phyloP scores from a whole-genome alignment of 2,888 invertebrate species.

The Syritta pipiens region DNA sequence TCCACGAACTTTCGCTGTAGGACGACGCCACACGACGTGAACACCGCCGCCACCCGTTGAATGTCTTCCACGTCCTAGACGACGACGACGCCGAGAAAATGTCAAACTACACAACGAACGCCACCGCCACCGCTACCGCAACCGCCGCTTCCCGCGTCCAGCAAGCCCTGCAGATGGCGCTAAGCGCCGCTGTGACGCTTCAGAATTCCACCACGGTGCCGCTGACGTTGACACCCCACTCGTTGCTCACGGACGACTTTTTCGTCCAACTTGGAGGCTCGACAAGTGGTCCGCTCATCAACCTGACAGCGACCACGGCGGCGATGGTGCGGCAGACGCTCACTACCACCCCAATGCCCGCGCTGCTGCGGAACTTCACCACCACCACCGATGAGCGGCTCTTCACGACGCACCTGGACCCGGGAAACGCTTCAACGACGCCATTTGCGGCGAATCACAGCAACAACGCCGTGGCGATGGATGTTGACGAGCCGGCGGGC shows the following conservation, averaged over 20 bases:
- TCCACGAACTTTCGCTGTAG: no score
- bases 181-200: conserved; percentile 22
- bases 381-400: conserved; percentile 48
- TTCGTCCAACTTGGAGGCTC: no score
- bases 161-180: conserved; percentile 23
- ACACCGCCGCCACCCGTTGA: background rate
- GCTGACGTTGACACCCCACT: background rate
- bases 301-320: conserved; percentile 24
- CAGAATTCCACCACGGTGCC: conserved; percentile 4
- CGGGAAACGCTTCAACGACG: conserved; percentile 39
- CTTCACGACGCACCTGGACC: conserved; percentile 37
- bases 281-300: no score
- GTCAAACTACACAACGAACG: conserved; percentile 11
- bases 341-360: background rate
- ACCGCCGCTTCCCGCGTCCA: no score
- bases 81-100: conserved; percentile 20
- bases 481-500: conserved; percentile 73
- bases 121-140: conserved; percentile 3
- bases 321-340: background rate
- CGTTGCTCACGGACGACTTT: no score
- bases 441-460: no score
- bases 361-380: conserved; percentile 20
- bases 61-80: background rate
- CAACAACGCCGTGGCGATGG: conserved; percentile 10
- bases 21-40: no score